These are phyloP conservation scores for Alouatta palliata DNA, from an alignment of 2,113 vertebrate species.

Conservation along the genomic window DNA sequence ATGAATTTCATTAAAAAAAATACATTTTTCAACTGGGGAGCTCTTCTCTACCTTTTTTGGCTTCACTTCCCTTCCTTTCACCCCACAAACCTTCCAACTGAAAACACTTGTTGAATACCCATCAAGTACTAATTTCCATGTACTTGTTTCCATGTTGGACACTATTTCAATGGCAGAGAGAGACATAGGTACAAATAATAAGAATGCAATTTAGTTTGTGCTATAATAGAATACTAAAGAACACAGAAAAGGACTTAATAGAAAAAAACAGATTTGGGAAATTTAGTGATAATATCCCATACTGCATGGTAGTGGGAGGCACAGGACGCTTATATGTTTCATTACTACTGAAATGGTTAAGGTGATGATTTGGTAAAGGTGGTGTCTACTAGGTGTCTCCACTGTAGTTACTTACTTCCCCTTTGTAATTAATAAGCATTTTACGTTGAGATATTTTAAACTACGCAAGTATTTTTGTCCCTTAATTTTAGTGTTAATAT, in stretches of 20 bases:
- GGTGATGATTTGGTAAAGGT: background rate
- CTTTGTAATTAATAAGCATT: background rate
- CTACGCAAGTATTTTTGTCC: background rate
- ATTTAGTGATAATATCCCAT: background rate
- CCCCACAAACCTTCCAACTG: background rate
- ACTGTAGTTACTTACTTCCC: background rate
- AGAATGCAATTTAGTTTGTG: background rate
- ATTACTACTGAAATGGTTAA: background rate
- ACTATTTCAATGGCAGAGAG: background rate
- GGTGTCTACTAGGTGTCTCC: background rate
- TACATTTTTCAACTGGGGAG: background rate
- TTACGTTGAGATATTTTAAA: background rate
- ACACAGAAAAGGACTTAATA: background rate
- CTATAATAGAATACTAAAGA: background rate
- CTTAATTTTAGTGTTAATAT: background rate
- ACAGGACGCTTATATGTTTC: background rate
- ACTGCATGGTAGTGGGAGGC: background rate
- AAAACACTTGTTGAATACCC: background rate
- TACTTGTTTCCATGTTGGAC: background rate
- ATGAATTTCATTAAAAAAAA: background rate
- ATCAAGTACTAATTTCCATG: background rate
- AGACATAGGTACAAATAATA: background rate
- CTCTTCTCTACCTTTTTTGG: background rate
- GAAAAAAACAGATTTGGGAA: background rate
- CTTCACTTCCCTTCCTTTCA: background rate